phyloP scores from a whole-genome alignment of 53 echinoderm and acorn worm genomes.

The Patiria pectinifera region DNA sequence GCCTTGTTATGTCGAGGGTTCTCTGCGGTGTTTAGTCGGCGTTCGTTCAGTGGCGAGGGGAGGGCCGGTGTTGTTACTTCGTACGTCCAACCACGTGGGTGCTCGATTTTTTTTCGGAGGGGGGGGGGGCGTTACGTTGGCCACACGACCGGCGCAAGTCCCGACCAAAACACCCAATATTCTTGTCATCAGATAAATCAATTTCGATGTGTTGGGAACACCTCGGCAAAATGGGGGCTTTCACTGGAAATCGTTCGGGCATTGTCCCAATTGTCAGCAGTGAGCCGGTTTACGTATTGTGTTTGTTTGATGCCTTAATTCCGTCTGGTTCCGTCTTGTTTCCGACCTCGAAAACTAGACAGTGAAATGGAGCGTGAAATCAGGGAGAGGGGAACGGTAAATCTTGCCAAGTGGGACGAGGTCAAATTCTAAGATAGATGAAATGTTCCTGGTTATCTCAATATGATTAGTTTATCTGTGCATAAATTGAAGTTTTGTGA shows the following conservation, averaged over 20 bases:
- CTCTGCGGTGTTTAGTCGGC: conserved; percentile 27
- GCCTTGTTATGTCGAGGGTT: conserved; percentile 2
- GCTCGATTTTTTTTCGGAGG: neutral
- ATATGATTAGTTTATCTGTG: too few relatives aligned
- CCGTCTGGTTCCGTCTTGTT: neutral
- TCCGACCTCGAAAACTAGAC: neutral
- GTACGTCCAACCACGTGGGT: neutral
- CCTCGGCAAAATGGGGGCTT: conserved; percentile 41
- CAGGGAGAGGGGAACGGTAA: neutral
- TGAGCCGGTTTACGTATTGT: conserved; percentile 31
- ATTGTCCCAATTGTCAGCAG: conserved; percentile 14
- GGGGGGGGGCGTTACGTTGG: neutral
- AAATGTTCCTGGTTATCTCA: too few relatives aligned
- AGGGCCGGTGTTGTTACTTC: conserved; percentile 53
- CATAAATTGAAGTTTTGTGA: too few relatives aligned
- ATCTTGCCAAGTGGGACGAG: conserved; percentile 11
- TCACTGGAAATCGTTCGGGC: conserved; percentile 6
- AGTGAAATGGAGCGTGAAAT: conserved; percentile 48
- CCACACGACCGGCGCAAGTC: conserved; percentile 48
- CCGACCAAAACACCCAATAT: conserved; percentile 36
- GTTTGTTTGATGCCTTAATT: conserved; percentile 9
- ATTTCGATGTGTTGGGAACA: conserved; percentile 33
- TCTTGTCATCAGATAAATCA: conserved; percentile 41
- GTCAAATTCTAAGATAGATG: neutral
- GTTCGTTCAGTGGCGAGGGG: neutral